Base-by-base conservation (phyloP, 2,797 vertebrate genomes). In the Chiroxiphia lanceolata region DNA sequence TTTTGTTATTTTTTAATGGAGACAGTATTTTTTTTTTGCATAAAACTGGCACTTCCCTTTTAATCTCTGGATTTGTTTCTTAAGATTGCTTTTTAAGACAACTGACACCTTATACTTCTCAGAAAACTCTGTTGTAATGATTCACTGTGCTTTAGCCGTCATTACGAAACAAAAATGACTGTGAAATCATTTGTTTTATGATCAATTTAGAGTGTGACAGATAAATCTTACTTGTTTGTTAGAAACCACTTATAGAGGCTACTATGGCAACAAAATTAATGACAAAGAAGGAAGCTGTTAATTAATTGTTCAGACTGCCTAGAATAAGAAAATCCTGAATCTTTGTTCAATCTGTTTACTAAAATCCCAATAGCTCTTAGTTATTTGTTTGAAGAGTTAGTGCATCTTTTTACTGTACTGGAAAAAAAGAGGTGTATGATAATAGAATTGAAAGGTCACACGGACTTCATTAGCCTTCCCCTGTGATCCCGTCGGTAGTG, bases 201-300 rank as follows among this genome's bases (percentile, higher is more conserved):
- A 36, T 89, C 18, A 40, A 63, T 91, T 93, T 87, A 77, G 70
- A 86, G 61, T 65, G 70, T 84, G 71, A 95, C 79, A 87, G 59
- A 81, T 72, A 61, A 67, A 94, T 94, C 67, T 95, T 75, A 79
- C 81, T 81, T 92, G 65, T 71, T 86, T 96, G 83, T 96, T 89
- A 82, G 89, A 95, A 89, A 84, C 59, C 68, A 75, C 85, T 91
- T 89, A 85, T 51, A 83, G 57, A 74, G 82, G 84, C 51, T 96
- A 86, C 93, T 75, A 91, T 79, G 91, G 75, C 75, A 91, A 96
- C 67, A 87, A 91, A 94, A 93, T 78, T 89, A 92, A 91, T 90
- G 77, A 90, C 67, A 93, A 83, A 91, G 74, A 93, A 75, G 60
- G 76, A 96, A 54, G n/a, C 27, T 91, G 84, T 93, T 97, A 96